A percentile compares a stretch with the other conserved stretches of the same genome.
Evolutionary conservation across 2,888 invertebrate genomes (phyloP).

Genomic region (Thereva unica): DNA sequence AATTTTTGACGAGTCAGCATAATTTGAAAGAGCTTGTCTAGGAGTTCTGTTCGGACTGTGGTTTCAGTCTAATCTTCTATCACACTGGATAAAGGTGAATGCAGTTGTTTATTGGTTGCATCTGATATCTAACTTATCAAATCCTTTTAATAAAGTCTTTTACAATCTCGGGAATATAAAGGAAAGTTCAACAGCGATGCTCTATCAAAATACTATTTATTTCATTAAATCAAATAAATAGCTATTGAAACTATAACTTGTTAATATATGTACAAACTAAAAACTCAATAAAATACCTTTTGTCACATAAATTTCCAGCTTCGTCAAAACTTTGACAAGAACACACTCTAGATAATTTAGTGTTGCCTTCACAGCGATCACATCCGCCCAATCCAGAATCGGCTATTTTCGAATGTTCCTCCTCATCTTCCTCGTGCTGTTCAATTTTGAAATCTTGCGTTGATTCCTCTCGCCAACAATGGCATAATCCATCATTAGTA

Average conservation of each 20-base stretch:
- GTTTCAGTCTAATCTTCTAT: too few relatives aligned
- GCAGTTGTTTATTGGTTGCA: too few relatives aligned
- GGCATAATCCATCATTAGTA: conserved; percentile 46
- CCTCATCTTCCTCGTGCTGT: conserved; percentile 54
- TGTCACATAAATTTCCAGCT: conserved; percentile 54
- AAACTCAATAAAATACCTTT: conserved; percentile 54
- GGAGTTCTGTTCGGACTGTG: too few relatives aligned
- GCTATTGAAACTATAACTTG: not conserved
- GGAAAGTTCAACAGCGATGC: too few relatives aligned
- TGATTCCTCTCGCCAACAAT: conserved; percentile 56
- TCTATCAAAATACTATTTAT: conserved; percentile 45
- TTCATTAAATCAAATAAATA: conserved; percentile 45
- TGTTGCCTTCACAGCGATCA: conserved; percentile 62
- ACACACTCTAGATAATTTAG: conserved; percentile 56
- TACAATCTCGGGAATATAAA: too few relatives aligned
- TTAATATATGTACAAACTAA: conserved; percentile 5
- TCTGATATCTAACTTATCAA: too few relatives aligned
- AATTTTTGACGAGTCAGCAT: too few relatives aligned
- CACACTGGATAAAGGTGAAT: too few relatives aligned
- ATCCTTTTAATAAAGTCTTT: too few relatives aligned
- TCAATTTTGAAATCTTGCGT: conserved; percentile 41
- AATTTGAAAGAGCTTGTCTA: too few relatives aligned
- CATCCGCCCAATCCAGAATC: conserved; percentile 61
- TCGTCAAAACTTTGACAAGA: conserved; percentile 60
- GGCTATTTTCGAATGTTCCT: conserved; percentile 59